A percentile compares a stretch with the other conserved stretches of the same genome.
These are phyloP conservation scores for Micrasema minimum DNA, from an alignment of 1,140 invertebrate species.

Conservation along the genomic window DNA sequence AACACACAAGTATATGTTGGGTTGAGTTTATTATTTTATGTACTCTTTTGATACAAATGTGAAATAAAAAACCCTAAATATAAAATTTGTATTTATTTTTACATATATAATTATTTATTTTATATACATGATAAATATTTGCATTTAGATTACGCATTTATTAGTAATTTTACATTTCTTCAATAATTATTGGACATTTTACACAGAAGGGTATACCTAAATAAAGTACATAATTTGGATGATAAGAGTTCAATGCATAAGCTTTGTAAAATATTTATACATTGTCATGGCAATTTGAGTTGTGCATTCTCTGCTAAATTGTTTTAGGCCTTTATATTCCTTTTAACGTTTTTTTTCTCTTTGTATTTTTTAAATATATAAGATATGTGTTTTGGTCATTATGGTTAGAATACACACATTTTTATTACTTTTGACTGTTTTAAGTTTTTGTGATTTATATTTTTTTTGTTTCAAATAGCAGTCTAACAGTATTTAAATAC, in stretches of 20 bases:
- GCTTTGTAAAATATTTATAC: conserved; percentile 20
- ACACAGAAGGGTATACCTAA: too few species aligned
- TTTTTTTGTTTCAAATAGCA: too few species aligned
- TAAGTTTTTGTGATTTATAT: too few species aligned
- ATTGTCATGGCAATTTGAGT: conserved; percentile 19
- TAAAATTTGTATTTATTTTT: conserved; percentile 58
- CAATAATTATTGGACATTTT: too few species aligned
- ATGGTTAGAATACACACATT: not conserved
- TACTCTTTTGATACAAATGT: conserved; percentile 13
- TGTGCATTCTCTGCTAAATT: conserved; percentile 14
- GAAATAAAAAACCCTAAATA: conserved; percentile 37
- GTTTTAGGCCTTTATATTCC: conserved; percentile 36
- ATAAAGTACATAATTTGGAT: not conserved
- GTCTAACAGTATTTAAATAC: too few species aligned
- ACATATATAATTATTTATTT: conserved; percentile 50
- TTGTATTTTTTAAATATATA: conserved; percentile 30
- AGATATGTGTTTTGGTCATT: conserved; percentile 40
- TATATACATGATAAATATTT: conserved; percentile 45
- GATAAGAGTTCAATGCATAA: not conserved
- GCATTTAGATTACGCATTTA: conserved; percentile 33
- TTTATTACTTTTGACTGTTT: too few species aligned
- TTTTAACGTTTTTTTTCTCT: conserved; percentile 5
- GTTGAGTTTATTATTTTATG: conserved; percentile 50
- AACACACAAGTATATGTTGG: conserved; percentile 63
- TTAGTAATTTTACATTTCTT: conserved; percentile 3